Conservation (phyloP, 2,797 vertebrate species). For the Naso thynnoides region DNA sequence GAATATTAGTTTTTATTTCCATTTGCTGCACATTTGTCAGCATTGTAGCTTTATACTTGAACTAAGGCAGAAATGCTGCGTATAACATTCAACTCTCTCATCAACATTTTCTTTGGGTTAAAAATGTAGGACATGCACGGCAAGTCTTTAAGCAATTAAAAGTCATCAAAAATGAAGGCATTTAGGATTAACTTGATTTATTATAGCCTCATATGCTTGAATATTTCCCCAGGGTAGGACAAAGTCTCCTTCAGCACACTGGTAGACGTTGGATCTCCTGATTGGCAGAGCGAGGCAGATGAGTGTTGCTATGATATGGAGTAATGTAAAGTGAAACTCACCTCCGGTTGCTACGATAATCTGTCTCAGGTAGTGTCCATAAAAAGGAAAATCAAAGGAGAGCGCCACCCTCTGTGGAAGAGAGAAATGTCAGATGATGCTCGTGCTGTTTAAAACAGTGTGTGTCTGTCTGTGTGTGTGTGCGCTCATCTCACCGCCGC, state of each 20-base stretch:
- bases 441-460: background rate
- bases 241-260: slow-evolving; percentile 28
- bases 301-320: background rate
- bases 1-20: background rate
- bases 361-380: slow-evolving; percentile 93
- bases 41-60: background rate
- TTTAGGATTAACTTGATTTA: slow-evolving; percentile 37
- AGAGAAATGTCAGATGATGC: slow-evolving; percentile 15
- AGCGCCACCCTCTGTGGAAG: slow-evolving; percentile 88
- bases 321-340: slow-evolving; percentile 68
- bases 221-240: slow-evolving; percentile 40
- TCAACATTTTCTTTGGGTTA: slow-evolving; percentile 12
- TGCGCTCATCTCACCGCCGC: slow-evolving; percentile 89
- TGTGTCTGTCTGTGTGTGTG: slow-evolving; percentile 14
- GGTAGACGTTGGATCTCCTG: background rate
- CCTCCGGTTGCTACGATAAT: slow-evolving; percentile 96
- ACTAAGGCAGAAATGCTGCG: background rate
- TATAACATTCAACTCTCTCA: slow-evolving; percentile 5
- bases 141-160: slow-evolving; percentile 33
- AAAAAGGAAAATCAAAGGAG: slow-evolving; percentile 97
- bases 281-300: slow-evolving; percentile 1
- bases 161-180: slow-evolving; percentile 4
- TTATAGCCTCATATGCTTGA: slow-evolving; percentile 9
- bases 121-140: slow-evolving; percentile 31
- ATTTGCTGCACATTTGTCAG: background rate